Conservation (phyloP, 2,888 invertebrate species). For the Antitype chi region DNA sequence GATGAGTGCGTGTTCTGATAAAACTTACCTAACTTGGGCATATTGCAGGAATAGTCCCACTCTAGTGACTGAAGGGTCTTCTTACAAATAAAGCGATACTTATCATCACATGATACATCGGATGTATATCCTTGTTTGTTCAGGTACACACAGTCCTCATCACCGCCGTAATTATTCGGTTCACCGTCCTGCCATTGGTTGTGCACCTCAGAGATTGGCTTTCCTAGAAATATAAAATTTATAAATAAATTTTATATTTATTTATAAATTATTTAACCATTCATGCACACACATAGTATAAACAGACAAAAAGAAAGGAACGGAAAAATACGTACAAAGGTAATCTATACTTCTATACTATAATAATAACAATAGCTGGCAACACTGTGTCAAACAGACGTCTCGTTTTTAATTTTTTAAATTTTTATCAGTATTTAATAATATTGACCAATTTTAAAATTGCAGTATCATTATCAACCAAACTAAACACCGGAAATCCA, state of each 20-base stretch:
- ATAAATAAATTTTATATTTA: not conserved
- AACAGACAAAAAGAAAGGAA: too few relatives aligned
- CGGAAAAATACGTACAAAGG: too few relatives aligned
- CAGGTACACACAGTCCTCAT: conserved; percentile 74
- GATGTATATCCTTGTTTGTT: conserved; percentile 63
- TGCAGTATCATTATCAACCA: too few relatives aligned
- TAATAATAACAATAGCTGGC: too few relatives aligned
- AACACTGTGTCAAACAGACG: too few relatives aligned
- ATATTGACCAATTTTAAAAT: too few relatives aligned
- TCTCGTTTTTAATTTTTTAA: too few relatives aligned
- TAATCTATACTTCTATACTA: too few relatives aligned
- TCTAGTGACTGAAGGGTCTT: not conserved
- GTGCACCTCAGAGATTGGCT: conserved; percentile 1
- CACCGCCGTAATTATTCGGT: conserved; percentile 42
- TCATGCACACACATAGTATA: too few relatives aligned
- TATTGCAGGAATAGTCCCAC: not conserved
- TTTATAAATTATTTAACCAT: not conserved
- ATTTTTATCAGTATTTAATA: too few relatives aligned
- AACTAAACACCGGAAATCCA: too few relatives aligned
- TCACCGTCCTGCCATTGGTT: not conserved
- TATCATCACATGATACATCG: conserved; percentile 74
- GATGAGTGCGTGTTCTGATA: too few relatives aligned
- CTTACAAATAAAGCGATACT: conserved; percentile 72
- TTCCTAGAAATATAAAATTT: conserved; percentile 1
- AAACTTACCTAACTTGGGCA: not conserved